These are phyloP conservation scores for Drymodes brunneopygia DNA, from an alignment of 2,113 vertebrate species.

Conservation along the genomic window DNA sequence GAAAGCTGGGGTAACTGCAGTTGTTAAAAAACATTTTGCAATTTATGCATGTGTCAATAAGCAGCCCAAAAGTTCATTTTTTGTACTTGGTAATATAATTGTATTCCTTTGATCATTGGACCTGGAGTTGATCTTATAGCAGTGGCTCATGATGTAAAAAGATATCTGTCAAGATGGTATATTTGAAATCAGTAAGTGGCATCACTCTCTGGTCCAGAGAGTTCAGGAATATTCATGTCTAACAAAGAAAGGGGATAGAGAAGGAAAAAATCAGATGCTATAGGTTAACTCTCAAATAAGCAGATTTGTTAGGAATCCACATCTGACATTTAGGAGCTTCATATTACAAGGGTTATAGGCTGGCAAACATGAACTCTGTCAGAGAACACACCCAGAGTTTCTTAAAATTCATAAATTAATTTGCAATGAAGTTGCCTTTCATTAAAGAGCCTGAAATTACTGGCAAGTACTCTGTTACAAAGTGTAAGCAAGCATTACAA, in stretches of 20 bases:
- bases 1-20: background rate
- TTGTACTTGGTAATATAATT: background rate
- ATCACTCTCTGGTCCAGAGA: background rate
- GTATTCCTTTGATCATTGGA: background rate
- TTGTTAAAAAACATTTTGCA: background rate
- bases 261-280: background rate
- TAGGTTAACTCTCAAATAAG: background rate
- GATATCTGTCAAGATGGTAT: background rate
- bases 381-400: slow-evolving; percentile 23
- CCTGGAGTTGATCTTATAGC: background rate
- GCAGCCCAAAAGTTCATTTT: background rate
- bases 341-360: background rate
- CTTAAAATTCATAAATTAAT: slow-evolving; percentile 40
- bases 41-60: background rate
- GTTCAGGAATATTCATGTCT: background rate
- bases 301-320: background rate
- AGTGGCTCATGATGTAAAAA: background rate
- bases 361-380: background rate
- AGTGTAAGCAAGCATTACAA: slow-evolving; percentile 1
- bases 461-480: background rate
- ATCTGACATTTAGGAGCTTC: background rate
- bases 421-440: slow-evolving; percentile 21
- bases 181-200: background rate
- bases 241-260: background rate
- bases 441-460: slow-evolving; percentile 30